Percentiles rank a stretch among this genome's conserved stretches.
Conservation (phyloP, 2,888 invertebrate species). For the Sympetrum striolatum region DNA sequence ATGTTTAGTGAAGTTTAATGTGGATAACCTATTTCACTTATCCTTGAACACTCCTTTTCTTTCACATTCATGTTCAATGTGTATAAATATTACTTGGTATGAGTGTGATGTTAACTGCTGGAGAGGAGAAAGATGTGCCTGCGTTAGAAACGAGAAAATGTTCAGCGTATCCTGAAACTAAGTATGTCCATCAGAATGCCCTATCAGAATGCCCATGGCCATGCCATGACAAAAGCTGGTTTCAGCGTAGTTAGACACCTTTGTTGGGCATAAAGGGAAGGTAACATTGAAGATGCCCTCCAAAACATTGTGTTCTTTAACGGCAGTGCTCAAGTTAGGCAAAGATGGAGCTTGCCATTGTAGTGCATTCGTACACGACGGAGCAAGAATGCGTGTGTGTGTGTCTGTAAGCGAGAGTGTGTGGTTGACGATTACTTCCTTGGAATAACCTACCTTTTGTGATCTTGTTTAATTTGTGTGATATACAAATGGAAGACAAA, state of each 20-base stretch:
- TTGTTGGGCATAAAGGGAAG: neutral
- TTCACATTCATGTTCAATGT: slow-evolving; percentile 33
- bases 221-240: neutral
- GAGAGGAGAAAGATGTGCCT: slow-evolving; percentile 18
- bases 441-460: neutral
- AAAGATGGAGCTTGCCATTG: neutral
- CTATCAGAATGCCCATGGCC: neutral
- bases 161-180: too few relatives aligned
- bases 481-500: neutral
- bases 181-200: too few relatives aligned
- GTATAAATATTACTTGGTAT: slow-evolving; percentile 32
- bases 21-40: slow-evolving; percentile 12
- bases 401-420: neutral
- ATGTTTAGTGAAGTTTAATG: slow-evolving; percentile 37
- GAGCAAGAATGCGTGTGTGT: neutral
- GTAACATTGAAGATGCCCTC: neutral
- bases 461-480: slow-evolving; percentile 13
- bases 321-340: slow-evolving; percentile 23
- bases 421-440: neutral
- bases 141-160: neutral
- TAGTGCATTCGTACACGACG: neutral
- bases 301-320: slow-evolving; percentile 15
- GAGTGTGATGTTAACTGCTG: neutral
- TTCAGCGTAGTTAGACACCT: neutral
- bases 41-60: slow-evolving; percentile 26